These are phyloP conservation scores for Melieria omissa DNA, from an alignment of 2,888 invertebrate species.

Conservation along the genomic window DNA sequence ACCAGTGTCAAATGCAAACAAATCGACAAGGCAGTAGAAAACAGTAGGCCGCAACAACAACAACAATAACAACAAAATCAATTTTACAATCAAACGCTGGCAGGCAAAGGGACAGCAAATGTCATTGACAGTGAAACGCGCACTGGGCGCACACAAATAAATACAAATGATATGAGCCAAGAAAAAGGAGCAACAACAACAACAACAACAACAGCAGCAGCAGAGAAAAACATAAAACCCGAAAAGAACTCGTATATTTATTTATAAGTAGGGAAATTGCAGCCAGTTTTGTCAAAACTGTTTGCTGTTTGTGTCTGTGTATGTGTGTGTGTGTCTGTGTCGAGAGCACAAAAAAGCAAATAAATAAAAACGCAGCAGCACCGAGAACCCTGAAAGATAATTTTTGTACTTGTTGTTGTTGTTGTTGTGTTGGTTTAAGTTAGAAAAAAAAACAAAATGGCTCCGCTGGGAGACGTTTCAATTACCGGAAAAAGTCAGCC, in stretches of 20 bases:
- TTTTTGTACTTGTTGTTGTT: too few relatives aligned
- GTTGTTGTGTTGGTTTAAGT: too few relatives aligned
- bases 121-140: neutral
- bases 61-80: conserved; percentile 7
- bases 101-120: neutral
- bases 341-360: too few relatives aligned
- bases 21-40: neutral
- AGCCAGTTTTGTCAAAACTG: neutral
- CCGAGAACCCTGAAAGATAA: too few relatives aligned
- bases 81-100: conserved; percentile 4
- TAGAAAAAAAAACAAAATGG: conserved; percentile 2
- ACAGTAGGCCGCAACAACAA: neutral
- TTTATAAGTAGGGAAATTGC: neutral
- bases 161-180: neutral
- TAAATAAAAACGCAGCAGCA: too few relatives aligned
- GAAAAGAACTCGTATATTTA: neutral
- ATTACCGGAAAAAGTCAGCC: conserved; percentile 1
- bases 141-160: neutral
- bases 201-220: neutral
- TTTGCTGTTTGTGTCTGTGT: neutral
- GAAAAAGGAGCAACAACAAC: conserved; percentile 4
- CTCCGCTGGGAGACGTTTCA: conserved; percentile 23
- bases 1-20: too few relatives aligned
- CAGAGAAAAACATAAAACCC: conserved; percentile 5
- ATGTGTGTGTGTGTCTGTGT: neutral